These are phyloP conservation scores for Oreochromis aureus DNA, from an alignment of 2,113 vertebrate species.

Conservation along the genomic window DNA sequence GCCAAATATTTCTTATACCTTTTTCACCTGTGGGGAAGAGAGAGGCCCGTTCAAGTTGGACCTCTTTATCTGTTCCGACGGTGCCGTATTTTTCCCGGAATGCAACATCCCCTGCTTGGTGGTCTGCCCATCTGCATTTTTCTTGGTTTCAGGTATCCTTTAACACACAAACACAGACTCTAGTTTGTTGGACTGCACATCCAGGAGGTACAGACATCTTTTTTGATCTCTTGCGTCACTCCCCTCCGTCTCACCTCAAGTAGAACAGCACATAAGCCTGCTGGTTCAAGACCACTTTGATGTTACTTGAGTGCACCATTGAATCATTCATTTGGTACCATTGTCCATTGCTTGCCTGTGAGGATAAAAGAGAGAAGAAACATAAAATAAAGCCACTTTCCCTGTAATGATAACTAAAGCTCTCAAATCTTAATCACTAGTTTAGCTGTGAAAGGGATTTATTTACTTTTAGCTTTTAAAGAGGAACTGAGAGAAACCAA, in stretches of 20 bases:
- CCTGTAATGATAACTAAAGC: background rate
- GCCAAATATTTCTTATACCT: slow-evolving; percentile 63
- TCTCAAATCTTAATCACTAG: background rate
- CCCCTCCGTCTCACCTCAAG: slow-evolving; percentile 74
- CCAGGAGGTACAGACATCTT: background rate
- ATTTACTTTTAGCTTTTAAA: background rate
- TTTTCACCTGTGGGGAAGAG: slow-evolving; percentile 65
- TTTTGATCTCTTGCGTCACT: background rate
- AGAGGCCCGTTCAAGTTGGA: slow-evolving; percentile 59
- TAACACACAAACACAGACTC: background rate
- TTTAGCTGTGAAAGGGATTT: background rate
- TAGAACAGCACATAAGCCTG: slow-evolving; percentile 97
- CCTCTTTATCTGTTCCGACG: slow-evolving; percentile 70
- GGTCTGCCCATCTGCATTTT: slow-evolving; percentile 63
- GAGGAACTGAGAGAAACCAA: background rate
- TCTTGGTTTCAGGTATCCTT: slow-evolving; percentile 82
- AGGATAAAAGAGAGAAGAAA: background rate
- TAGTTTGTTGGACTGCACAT: background rate
- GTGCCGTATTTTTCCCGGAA: slow-evolving; percentile 27
- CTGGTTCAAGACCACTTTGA: slow-evolving; percentile 95
- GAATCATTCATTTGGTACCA: slow-evolving; percentile 99
- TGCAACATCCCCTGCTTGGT: slow-evolving; percentile 59
- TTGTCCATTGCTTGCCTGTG: slow-evolving; percentile 90
- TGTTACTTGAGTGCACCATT: slow-evolving; percentile 85
- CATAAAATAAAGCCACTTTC: background rate